phyloP scores from a whole-genome alignment of 2,888 invertebrate genomes.

The Hydroisotoma schaefferi region DNA sequence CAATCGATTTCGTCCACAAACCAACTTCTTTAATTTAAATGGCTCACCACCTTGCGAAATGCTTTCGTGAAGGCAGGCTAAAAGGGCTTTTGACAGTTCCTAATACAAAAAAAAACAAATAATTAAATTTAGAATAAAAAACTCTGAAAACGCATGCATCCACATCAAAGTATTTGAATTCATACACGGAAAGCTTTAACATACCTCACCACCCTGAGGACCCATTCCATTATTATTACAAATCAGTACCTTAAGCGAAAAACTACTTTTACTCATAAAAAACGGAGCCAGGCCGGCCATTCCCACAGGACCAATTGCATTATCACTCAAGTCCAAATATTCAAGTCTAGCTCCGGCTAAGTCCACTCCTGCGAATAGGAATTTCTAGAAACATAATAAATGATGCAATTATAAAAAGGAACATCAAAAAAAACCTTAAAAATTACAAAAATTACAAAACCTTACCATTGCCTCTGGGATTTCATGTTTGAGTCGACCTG shows the following conservation, averaged over 20 bases:
- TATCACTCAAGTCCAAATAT: slow-evolving; percentile 90
- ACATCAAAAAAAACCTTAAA: slow-evolving; percentile 4
- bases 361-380: slow-evolving; percentile 76
- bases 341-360: slow-evolving; percentile 72
- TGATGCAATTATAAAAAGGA: background rate
- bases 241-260: slow-evolving; percentile 72
- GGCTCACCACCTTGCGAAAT: slow-evolving; percentile 61
- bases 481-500: slow-evolving; percentile 89
- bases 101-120: slow-evolving; percentile 45
- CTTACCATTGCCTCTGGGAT: slow-evolving; percentile 84
- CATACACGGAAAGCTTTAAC: background rate
- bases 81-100: slow-evolving; percentile 71
- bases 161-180: background rate
- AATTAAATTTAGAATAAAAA: background rate
- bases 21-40: slow-evolving; percentile 73
- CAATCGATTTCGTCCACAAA: slow-evolving; percentile 88
- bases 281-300: slow-evolving; percentile 80
- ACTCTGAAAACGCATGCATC: background rate
- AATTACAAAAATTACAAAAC: slow-evolving; percentile 18
- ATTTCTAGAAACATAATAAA: slow-evolving; percentile 55
- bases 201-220: slow-evolving; percentile 68
- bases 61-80: slow-evolving; percentile 64
- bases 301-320: slow-evolving; percentile 94
- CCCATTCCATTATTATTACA: slow-evolving; percentile 96
- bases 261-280: slow-evolving; percentile 78